Evolutionary conservation across 2,113 vertebrate species (phyloP).

Genomic region (Centropristis striata): DNA sequence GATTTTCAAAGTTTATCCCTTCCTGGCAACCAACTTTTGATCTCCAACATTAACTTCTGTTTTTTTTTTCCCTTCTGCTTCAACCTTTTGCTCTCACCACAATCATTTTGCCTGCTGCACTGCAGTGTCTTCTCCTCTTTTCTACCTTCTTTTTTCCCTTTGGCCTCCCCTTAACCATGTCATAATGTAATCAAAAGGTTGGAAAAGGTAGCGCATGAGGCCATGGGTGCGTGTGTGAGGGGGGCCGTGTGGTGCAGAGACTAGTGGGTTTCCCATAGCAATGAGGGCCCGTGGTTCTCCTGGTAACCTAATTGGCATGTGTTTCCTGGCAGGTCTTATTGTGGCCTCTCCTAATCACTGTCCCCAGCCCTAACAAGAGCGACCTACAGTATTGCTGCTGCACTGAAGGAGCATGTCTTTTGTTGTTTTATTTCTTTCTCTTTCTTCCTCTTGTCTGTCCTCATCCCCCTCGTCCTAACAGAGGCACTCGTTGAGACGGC

Average conservation of each 20-base stretch:
- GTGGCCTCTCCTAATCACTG: slow-evolving; percentile 84
- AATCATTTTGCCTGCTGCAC: slow-evolving; percentile 16
- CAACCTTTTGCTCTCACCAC: slow-evolving; percentile 29
- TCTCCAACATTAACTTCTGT: slow-evolving; percentile 11
- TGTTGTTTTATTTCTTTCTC: slow-evolving; percentile 82
- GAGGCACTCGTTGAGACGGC: slow-evolving; percentile 71
- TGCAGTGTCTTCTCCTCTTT: slow-evolving; percentile 27
- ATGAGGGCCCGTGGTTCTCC: slow-evolving; percentile 81
- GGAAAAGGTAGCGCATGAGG: slow-evolving; percentile 52
- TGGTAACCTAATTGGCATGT: slow-evolving; percentile 87
- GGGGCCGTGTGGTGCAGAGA: slow-evolving; percentile 45
- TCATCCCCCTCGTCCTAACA: slow-evolving; percentile 70
- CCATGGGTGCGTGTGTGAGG: slow-evolving; percentile 3
- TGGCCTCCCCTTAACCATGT: slow-evolving; percentile 48
- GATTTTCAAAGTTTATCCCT: slow-evolving; percentile 34
- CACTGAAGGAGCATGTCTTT: slow-evolving; percentile 82
- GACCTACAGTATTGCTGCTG: slow-evolving; percentile 79
- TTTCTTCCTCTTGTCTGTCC: slow-evolving; percentile 74
- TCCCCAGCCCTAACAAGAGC: slow-evolving; percentile 83
- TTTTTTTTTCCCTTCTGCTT: slow-evolving; percentile 18
- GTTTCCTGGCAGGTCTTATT: slow-evolving; percentile 84
- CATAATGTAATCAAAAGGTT: slow-evolving; percentile 72
- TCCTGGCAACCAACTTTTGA: slow-evolving; percentile 39
- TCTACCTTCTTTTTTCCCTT: neutral
- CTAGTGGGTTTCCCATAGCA: slow-evolving; percentile 80